Evolutionary conservation across 2,888 invertebrate genomes (phyloP), one percentile per base, ranked within the genome.

Genomic region (Lysandra bellargus): DNA sequence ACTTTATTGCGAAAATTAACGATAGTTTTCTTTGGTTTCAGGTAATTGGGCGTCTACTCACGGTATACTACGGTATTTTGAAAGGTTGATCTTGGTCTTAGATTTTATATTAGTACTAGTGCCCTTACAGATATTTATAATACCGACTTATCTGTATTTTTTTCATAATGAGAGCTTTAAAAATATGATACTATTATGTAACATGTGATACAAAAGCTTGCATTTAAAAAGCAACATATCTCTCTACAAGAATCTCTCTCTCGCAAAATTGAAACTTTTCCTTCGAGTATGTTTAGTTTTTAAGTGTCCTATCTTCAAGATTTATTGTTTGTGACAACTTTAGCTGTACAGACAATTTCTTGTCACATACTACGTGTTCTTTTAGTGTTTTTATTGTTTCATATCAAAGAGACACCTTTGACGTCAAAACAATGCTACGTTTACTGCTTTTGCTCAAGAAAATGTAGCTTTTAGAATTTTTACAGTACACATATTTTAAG

Each of bases 211-310:
- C 30, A 79, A 79, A 82, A 81, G 74, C 78, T 79, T 79, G 78
- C 64, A 78, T 61, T 69, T 69, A 73, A 79, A 80, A 79, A 77
- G 76, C 64, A 78, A 78, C 80, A 80, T 37, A 74, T 78, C 78
- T 74, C 79, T 80, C 82, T 83, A 83, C 82, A 84, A 82, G 83
- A 84, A 83, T 23, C 23, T 23, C 81, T 82, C 81, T 82, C 81
- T 83, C 81, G 76, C 82, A 82, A 84, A 69, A 84, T 83, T 82
- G 81, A 84, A 85, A 82, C 81, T 85, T 85, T 82, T 81, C 81
- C 79, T 80, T 83, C 80, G 81, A 83, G 81, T 81, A 82, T 83
- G 82, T 84, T 81, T 81, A 83, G 82, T 82, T 84, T 83, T 82
- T 82, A 83, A 81, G 83, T 81, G 81, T 83, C 81, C 82, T 83